Base-by-base conservation (phyloP, 1,140 invertebrate genomes). In the Gryllus bimaculatus region DNA sequence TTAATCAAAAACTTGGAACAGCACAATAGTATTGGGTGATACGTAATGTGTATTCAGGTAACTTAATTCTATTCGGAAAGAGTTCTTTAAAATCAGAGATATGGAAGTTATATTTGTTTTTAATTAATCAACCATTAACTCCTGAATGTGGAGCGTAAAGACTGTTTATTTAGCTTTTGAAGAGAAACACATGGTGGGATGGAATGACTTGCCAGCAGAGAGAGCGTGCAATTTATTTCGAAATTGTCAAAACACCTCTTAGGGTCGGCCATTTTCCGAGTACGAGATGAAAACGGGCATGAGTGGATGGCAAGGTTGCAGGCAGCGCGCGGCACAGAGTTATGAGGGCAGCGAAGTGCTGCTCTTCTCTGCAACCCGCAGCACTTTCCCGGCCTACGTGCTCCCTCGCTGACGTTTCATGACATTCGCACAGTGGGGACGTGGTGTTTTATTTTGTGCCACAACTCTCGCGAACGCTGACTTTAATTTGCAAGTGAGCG, bases 41-140 rank as follows among this genome's bases (percentile, higher is more conserved):
- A 39, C 26, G 26, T 5, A 39, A 39, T 39, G 26, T 39, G 26
- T 39, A 39, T 39, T 39, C 26, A 39, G 26, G 26, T 39, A 39
- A 39, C 26, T 39, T 39, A 39, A 66, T 13, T 66, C 54, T 66
- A 66, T 3, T 13, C 18, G 10, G 54, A 66, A 10, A 66, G 54
- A 7, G 18, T 66, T 18, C 18, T 1, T 66, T 18, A 7, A 13
- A 66, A 39, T 39, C 18, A 66, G 18, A 10, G 54, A 66, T 66
- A 66, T 66, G 54, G 7, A 66, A 66, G 18, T 66, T 66, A 13
- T 66, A 66, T 66, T 66, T 66, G 54, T 18, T 66, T 66, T 66
- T 66, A 66, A 66, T 66, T 66, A 66, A 66, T 66, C 54, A 66
- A 66, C 10, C 54, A 66, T 66, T 66, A 66, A 66, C 54, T 66